Conservation (phyloP, 2,797 vertebrate species). For the Dryobates pubescens region DNA sequence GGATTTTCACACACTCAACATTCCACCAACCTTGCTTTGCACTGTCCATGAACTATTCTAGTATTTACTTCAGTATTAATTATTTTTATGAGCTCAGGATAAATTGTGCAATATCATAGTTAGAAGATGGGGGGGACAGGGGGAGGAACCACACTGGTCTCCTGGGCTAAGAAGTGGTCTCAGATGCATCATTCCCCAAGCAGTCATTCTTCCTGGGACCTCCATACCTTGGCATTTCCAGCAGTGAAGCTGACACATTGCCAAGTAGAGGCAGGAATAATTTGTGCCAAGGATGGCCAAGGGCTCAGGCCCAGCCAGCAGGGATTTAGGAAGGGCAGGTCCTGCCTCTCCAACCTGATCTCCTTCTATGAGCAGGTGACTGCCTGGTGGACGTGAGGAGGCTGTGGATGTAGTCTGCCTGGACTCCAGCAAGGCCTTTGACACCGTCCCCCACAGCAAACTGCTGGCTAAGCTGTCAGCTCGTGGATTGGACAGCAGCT, state of each 20-base stretch:
- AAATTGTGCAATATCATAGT: neutral
- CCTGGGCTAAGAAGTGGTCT: neutral
- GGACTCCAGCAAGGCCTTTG: no score
- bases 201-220: neutral
- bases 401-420: no score
- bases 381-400: no score
- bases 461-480: no score
- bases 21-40: neutral
- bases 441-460: no score
- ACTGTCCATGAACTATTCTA: neutral
- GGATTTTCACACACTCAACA: neutral
- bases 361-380: no score
- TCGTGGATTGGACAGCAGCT: no score
- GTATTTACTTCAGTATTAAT: neutral
- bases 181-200: neutral
- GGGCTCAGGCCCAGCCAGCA: no score
- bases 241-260: neutral
- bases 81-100: neutral
- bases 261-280: neutral
- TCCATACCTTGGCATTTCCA: neutral
- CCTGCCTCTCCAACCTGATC: no score
- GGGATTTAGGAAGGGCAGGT: no score
- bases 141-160: neutral
- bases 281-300: no score
- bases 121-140: neutral